Evolutionary conservation across 1,140 invertebrate genomes (phyloP).

Genomic region (Platyscapa corneri): DNA sequence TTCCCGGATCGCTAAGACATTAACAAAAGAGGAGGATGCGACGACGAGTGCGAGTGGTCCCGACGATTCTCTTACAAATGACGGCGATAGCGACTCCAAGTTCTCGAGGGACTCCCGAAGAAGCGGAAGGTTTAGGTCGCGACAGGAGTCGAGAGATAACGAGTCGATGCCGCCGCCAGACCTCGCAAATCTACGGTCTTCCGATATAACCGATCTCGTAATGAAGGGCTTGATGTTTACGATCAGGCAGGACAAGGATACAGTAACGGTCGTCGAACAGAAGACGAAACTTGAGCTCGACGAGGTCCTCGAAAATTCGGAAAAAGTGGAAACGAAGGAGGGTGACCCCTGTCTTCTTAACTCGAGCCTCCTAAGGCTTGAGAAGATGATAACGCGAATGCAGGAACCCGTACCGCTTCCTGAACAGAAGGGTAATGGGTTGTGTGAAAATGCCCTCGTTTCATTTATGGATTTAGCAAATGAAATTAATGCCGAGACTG

Average conservation of each 20-base stretch:
- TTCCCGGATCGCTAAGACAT: not conserved
- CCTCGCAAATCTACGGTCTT: conserved; percentile 59
- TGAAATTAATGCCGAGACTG: conserved; percentile 1
- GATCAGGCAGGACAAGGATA: conserved; percentile 67
- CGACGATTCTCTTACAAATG: conserved; percentile 16
- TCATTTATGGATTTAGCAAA: conserved; percentile 31
- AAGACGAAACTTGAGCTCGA: conserved; percentile 70
- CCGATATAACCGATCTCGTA: conserved; percentile 70
- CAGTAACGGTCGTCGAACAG: conserved; percentile 69
- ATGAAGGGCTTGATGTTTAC: conserved; percentile 73
- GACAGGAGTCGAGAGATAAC: conserved; percentile 36
- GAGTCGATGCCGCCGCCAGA: conserved; percentile 36
- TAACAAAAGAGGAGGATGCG: conserved; percentile 34
- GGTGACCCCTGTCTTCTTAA: conserved; percentile 69
- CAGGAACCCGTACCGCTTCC: conserved; percentile 54
- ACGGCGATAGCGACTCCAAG: not conserved
- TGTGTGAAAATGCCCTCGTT: conserved; percentile 15
- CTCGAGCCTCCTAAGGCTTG: conserved; percentile 68
- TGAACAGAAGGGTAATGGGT: conserved; percentile 3
- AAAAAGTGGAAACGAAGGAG: conserved; percentile 68
- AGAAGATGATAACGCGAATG: conserved; percentile 70
- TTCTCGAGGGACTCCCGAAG: conserved; percentile 10
- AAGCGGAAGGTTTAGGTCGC: not conserved
- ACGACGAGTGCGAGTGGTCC: not conserved
- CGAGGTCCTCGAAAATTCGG: conserved; percentile 72